Percentiles rank a stretch among this genome's conserved stretches.
Conservation (phyloP, 2,797 vertebrate genomes). For the Zalophus californianus region DNA sequence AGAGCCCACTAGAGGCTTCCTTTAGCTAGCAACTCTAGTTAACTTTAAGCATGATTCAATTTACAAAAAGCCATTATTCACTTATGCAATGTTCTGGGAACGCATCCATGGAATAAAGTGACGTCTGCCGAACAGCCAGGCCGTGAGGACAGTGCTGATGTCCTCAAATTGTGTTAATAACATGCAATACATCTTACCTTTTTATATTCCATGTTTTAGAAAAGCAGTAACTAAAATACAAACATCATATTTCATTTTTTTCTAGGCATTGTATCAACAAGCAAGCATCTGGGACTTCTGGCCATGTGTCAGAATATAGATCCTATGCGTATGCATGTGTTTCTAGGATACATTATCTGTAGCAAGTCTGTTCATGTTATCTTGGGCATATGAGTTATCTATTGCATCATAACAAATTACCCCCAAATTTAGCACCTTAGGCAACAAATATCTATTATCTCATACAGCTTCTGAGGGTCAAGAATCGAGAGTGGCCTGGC, state of each 20-base stretch:
- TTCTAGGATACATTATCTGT: neutral
- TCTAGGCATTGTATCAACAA: neutral
- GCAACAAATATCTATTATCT: neutral
- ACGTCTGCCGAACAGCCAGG: neutral
- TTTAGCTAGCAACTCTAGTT: neutral
- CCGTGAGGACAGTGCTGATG: neutral
- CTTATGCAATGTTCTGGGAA: neutral
- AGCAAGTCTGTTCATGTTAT: neutral
- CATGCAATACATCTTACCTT: neutral
- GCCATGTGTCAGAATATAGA: neutral
- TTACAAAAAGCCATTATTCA: neutral
- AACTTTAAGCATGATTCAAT: neutral
- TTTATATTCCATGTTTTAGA: neutral
- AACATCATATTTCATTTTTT: neutral
- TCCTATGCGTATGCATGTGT: neutral
- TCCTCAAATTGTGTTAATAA: neutral
- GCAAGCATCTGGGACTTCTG: neutral
- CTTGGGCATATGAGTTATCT: neutral
- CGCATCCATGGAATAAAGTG: neutral
- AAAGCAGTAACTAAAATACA: neutral
- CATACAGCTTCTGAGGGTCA: neutral
- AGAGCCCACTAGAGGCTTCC: neutral
- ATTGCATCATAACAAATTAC: neutral
- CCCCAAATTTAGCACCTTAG: neutral
- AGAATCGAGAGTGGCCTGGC: neutral